Evolutionary conservation across 2,113 vertebrate genomes (phyloP).

Genomic region (Cynopterus brachyotis): DNA sequence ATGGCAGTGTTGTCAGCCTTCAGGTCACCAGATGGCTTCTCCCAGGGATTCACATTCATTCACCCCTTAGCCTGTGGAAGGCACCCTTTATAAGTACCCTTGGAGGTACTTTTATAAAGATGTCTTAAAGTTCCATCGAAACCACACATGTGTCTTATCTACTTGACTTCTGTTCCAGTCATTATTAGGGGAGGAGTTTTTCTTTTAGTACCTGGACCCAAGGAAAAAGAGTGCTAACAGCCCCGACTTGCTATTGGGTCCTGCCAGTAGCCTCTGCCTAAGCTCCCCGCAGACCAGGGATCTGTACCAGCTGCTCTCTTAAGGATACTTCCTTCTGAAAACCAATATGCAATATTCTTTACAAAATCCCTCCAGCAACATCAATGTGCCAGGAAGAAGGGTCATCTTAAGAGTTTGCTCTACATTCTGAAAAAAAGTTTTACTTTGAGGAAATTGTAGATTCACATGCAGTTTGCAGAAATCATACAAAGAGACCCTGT

Average conservation of each 20-base stretch:
- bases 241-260: background rate
- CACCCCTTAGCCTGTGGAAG: background rate
- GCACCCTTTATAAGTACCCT: background rate
- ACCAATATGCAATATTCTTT: background rate
- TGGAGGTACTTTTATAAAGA: background rate
- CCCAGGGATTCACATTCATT: background rate
- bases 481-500: background rate
- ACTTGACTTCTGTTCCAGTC: background rate
- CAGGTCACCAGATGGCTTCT: background rate
- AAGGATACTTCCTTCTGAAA: background rate
- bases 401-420: background rate
- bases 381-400: background rate
- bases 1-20: background rate
- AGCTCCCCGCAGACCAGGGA: background rate
- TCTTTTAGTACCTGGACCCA: background rate
- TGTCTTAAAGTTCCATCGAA: background rate
- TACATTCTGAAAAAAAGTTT: background rate
- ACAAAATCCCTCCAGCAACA: background rate
- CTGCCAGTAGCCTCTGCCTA: background rate
- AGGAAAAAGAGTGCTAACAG: background rate
- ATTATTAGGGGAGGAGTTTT: background rate
- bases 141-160: background rate
- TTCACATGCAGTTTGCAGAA: background rate
- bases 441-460: background rate
- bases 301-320: background rate